Conservation (phyloP, 2,113 vertebrate genomes). For the Lanius collurio region DNA sequence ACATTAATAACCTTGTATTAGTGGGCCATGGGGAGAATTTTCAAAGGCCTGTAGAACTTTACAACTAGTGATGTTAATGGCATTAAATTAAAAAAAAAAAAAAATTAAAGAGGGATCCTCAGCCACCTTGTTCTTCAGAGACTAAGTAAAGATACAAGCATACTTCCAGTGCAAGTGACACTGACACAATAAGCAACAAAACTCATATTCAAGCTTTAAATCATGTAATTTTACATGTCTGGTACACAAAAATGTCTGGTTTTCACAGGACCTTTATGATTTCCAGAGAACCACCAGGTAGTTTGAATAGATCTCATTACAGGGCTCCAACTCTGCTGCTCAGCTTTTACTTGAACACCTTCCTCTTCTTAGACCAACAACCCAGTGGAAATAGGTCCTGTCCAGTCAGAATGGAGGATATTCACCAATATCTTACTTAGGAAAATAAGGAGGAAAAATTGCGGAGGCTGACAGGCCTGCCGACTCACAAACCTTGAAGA, state of each 20-base stretch:
- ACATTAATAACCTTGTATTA: background rate
- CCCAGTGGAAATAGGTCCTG: background rate
- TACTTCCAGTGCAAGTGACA: background rate
- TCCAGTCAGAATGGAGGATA: background rate
- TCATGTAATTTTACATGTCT: background rate
- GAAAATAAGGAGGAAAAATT: background rate
- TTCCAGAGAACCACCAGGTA: slow-evolving; percentile 49
- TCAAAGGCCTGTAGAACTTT: background rate
- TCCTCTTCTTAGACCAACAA: background rate
- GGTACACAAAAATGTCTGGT: background rate
- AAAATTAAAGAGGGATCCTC: background rate
- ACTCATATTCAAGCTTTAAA: background rate
- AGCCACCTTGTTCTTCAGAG: background rate
- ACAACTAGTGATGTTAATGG: background rate
- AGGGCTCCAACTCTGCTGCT: background rate
- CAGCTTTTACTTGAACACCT: background rate
- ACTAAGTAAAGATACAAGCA: background rate
- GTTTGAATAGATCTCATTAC: background rate
- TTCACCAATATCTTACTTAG: background rate
- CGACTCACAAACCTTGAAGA: no score
- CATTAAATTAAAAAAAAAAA: background rate
- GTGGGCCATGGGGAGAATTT: background rate
- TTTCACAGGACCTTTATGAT: slow-evolving; percentile 29
- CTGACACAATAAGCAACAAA: background rate
- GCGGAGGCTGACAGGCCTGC: no score